Percentiles rank a stretch among this genome's conserved stretches.
Evolutionary conservation across 2,888 invertebrate species (phyloP).

Genomic region (Drosophila engyochracea): DNA sequence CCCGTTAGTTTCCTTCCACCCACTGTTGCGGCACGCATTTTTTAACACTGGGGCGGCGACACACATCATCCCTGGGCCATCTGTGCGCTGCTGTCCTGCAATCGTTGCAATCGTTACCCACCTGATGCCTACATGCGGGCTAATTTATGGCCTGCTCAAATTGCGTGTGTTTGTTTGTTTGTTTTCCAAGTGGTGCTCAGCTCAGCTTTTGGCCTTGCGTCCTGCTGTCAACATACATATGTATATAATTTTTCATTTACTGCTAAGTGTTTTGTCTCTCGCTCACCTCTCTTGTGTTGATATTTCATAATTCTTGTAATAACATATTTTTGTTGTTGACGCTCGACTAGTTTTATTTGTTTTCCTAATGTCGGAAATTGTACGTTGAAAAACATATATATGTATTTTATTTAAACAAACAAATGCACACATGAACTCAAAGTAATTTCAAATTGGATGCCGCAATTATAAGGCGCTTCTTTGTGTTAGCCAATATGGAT

Average conservation of each 20-base stretch:
- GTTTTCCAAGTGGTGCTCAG: constrained; percentile 19
- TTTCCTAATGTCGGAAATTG: constrained; percentile 48
- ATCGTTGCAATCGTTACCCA: constrained; percentile 46
- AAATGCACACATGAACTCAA: not conserved
- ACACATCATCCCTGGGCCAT: constrained; percentile 17
- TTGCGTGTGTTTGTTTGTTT: constrained; percentile 39
- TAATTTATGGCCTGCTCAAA: constrained; percentile 75
- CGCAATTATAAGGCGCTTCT: not conserved
- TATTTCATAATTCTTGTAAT: constrained; percentile 73
- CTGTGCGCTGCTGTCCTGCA: constrained; percentile 33
- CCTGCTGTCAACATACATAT: constrained; percentile 32
- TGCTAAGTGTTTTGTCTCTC: constrained; percentile 62
- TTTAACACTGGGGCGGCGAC: constrained; percentile 40
- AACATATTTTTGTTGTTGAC: constrained; percentile 64
- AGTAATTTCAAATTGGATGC: not conserved
- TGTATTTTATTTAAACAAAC: not conserved
- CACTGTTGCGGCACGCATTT: constrained; percentile 45
- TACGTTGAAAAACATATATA: not conserved
- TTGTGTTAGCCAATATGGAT: not conserved
- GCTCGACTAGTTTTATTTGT: constrained; percentile 69
- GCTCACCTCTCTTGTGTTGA: constrained; percentile 31
- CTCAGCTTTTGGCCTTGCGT: constrained; percentile 20
- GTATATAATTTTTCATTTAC: constrained; percentile 72
- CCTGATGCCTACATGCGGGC: constrained; percentile 72
- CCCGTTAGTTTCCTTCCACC: constrained; percentile 11